These are phyloP conservation scores for Bursaphelenchus okinawaensis DNA, from an alignment of 2,888 invertebrate genomes.

Conservation along the genomic window DNA sequence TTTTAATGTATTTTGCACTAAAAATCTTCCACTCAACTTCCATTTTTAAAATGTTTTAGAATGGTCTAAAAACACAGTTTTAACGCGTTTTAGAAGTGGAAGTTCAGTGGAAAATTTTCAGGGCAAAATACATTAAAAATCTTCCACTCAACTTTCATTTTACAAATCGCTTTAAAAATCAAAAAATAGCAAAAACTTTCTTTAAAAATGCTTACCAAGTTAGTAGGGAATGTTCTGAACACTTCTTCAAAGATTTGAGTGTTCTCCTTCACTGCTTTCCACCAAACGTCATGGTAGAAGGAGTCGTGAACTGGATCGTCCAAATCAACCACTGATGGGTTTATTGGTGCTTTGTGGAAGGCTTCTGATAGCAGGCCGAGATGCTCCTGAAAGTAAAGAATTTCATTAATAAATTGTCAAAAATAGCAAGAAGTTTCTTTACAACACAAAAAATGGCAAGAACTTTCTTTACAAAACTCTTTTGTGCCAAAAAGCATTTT, in stretches of 20 bases:
- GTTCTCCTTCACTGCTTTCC: conserved; percentile 73
- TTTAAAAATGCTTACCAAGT: conserved; percentile 72
- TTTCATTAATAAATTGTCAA: conserved; percentile 1
- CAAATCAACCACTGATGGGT: conserved; percentile 27
- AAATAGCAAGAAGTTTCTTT: no score
- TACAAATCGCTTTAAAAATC: no score
- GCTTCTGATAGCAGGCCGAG: conserved; percentile 68
- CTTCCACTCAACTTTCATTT: no score
- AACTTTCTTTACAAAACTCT: background rate
- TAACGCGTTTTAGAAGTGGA: no score
- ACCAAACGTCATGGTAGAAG: conserved; percentile 82
- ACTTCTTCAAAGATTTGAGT: conserved; percentile 82
- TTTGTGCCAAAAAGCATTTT: no score
- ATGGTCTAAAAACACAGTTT: no score
- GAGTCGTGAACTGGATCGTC: conserved; percentile 72
- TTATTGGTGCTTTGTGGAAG: conserved; percentile 34
- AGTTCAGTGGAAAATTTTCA: no score
- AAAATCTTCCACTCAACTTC: no score
- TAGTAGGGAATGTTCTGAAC: conserved; percentile 82
- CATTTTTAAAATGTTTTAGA: no score
- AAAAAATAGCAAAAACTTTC: conserved; percentile 43
- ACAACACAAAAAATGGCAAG: background rate
- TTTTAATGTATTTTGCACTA: no score
- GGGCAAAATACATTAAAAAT: no score
- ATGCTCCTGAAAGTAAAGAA: conserved; percentile 67